A percentile compares a stretch with the other conserved stretches of the same genome.
Conservation (phyloP, 2,797 vertebrate genomes). For the Chelon auratus region DNA sequence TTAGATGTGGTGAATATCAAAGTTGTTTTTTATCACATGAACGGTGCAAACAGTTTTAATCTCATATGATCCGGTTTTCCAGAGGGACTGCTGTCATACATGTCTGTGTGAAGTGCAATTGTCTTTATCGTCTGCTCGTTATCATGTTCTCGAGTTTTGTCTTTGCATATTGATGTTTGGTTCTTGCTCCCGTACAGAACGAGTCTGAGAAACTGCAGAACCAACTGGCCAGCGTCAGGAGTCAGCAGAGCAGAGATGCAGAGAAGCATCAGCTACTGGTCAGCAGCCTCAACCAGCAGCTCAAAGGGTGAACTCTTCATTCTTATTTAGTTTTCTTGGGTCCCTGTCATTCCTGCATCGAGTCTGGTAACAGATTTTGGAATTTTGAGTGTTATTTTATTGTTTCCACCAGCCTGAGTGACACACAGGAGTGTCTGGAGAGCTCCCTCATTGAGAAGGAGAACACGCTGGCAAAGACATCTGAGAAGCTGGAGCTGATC, state of each 20-base stretch:
- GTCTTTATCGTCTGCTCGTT: not conserved
- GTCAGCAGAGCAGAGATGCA: conserved; percentile 86
- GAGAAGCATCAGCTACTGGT: conserved; percentile 90
- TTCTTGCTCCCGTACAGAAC: conserved; percentile 75
- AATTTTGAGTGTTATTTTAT: not conserved
- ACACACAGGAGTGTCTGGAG: conserved; percentile 90
- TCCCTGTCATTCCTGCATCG: no score
- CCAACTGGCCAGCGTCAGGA: conserved; percentile 84
- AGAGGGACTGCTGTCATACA: conserved; percentile 19
- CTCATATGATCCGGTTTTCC: conserved; percentile 8
- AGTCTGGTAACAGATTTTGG: not conserved
- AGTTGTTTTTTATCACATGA: no score
- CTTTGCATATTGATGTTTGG: conserved; percentile 6
- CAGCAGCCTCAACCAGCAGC: conserved; percentile 88
- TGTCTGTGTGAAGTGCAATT: conserved; percentile 49
- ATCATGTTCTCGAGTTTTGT: not conserved
- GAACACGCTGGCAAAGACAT: conserved; percentile 82
- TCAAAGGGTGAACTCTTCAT: conserved; percentile 84
- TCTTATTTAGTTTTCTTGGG: not conserved
- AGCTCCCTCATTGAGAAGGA: conserved; percentile 91
- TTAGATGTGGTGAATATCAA: not conserved
- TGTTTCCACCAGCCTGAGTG: conserved; percentile 81
- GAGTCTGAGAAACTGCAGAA: conserved; percentile 89
- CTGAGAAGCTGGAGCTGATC: conserved; percentile 87
- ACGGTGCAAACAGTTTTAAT: not conserved